Evolutionary conservation across 2,888 invertebrate genomes (phyloP), one percentile per base, ranked within the genome.

Genomic region (Clepsis dumicolana): DNA sequence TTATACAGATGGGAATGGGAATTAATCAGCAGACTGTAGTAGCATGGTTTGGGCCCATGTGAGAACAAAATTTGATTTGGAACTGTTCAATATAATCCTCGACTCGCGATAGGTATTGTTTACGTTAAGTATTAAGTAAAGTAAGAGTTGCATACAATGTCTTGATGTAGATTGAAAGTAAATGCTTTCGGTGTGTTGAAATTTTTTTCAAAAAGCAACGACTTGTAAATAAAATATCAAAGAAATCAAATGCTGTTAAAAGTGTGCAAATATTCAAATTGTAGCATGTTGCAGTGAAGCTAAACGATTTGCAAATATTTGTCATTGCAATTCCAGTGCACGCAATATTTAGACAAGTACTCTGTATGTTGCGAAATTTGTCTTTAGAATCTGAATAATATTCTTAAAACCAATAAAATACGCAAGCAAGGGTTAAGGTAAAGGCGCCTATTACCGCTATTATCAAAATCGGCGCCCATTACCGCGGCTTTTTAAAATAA

Each of bases 1-100:
- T 81, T 81, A 80, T 80, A 77, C 82, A 78, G 77, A 76, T 78
- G 79, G 80, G 78, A 82, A 80, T 81, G 78, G 80, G 80, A 79
- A 80, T 82, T 80, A 80, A 80, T 82, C 80, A 80, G 75, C 52
- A 74, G 57, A 72, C 73, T 71, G 70, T 72, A 56, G 68, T 72
- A 56, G 56, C 53, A 62, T 56, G 62, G 35, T 62, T 64, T 65
- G 54, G 63, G 59, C 29, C 38, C 56, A 67, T 62, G 50, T 62
- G 64, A 50, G 48, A 35, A 62, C 61, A 53, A 61, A n/a, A 66
- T 61, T 62, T 41, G 48, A 67, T 67, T 56, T 50, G 38, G 12
- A 62, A 35, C 62, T 35, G 54, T 53, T 61, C 44, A 54, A 32
- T 54, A 24, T 25, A 21, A 14, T 21, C 56, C 35, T 32, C 14